phyloP scores from a whole-genome alignment of 2,113 vertebrate genomes.

The Phodopus roborovskii region DNA sequence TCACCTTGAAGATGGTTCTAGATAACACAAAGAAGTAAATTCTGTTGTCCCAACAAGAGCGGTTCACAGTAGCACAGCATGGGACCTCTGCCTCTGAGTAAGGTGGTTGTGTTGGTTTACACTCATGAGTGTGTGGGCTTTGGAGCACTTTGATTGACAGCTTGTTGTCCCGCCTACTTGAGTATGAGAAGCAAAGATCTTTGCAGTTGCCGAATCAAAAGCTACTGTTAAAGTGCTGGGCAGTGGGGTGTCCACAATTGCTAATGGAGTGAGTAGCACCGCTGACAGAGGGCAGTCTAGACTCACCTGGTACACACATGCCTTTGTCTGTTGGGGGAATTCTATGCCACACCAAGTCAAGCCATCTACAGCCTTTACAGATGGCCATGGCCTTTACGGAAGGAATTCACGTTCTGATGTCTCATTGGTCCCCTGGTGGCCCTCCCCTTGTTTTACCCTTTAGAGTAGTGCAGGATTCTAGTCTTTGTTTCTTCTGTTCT shows the following conservation, averaged over 20 bases:
- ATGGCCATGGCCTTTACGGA: background rate
- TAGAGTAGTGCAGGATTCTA: background rate
- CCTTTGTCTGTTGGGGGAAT: background rate
- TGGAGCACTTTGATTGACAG: background rate
- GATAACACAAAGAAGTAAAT: background rate
- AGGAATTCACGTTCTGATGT: background rate
- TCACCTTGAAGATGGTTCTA: background rate
- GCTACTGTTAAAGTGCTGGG: rapidly evolving
- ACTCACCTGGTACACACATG: background rate
- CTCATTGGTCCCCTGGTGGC: rapidly evolving
- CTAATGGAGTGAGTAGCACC: rapidly evolving
- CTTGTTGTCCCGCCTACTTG: rapidly evolving
- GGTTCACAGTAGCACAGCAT: background rate
- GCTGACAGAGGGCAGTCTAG: rapidly evolving
- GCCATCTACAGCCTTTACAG: background rate
- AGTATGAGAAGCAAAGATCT: rapidly evolving
- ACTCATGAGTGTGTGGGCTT: background rate
- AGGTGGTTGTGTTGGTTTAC: background rate
- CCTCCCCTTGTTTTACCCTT: background rate
- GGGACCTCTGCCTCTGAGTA: background rate
- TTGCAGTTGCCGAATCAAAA: background rate
- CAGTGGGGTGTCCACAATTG: rapidly evolving
- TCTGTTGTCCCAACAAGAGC: too few relatives aligned
- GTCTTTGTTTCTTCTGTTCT: background rate
- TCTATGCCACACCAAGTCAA: background rate